These are phyloP conservation scores for Drosophila pseudoananassae DNA, from an alignment of 1,140 invertebrate species.

Conservation along the genomic window DNA sequence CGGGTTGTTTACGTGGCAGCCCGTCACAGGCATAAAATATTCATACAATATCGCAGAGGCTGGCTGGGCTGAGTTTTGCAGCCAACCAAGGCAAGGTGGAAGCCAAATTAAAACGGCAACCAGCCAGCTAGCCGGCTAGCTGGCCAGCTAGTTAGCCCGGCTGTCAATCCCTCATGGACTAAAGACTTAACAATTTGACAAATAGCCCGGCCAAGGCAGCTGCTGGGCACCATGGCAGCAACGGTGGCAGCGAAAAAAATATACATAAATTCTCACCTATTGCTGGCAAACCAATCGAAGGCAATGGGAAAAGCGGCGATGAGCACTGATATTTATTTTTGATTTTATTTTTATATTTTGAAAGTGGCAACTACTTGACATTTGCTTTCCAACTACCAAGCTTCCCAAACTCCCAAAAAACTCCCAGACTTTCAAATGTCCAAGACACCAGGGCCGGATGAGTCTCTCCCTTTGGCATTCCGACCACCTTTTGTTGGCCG, in stretches of 20 bases:
- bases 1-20: conserved; percentile 68
- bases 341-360: conserved; percentile 58
- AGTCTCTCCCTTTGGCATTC: conserved; percentile 8
- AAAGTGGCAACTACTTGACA: conserved; percentile 78
- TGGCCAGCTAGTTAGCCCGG: conserved; percentile 63
- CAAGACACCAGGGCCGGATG: conserved; percentile 7
- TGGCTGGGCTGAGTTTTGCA: conserved; percentile 12
- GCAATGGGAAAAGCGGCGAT: conserved; percentile 40
- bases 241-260: conserved; percentile 46
- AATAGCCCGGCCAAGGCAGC: conserved; percentile 50
- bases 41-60: conserved; percentile 57
- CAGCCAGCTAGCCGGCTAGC: conserved; percentile 24
- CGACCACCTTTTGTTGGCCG: conserved; percentile 53
- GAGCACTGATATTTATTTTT: conserved; percentile 25
- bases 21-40: conserved; percentile 54
- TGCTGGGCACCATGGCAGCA: conserved; percentile 3
- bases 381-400: conserved; percentile 49
- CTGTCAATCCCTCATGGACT: conserved; percentile 76
- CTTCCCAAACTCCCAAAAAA: neutral
- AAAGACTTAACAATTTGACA: conserved; percentile 83
- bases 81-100: conserved; percentile 41
- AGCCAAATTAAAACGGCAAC: conserved; percentile 63
- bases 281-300: conserved; percentile 32
- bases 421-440: conserved; percentile 56
- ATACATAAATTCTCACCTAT: conserved; percentile 82